Percentiles rank a stretch among this genome's conserved stretches.
Conservation (phyloP, 2,113 vertebrate genomes). For the Ophthalmolycus amberensis region DNA sequence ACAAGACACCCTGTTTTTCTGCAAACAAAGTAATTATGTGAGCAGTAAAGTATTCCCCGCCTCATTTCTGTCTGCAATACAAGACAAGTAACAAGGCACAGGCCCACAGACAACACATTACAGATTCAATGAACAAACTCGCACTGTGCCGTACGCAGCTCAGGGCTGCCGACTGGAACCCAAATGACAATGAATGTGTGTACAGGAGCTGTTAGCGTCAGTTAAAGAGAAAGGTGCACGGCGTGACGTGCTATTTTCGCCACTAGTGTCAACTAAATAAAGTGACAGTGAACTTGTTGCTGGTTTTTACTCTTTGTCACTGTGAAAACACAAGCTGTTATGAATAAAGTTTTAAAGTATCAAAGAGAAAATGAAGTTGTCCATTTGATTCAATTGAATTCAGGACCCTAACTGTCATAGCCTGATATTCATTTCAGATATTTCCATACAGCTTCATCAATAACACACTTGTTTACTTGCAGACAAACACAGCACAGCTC, state of each 20-base stretch:
- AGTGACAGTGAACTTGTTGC: neutral
- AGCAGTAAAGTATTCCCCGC: slow-evolving; percentile 27
- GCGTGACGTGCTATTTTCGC: neutral
- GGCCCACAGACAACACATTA: slow-evolving; percentile 30
- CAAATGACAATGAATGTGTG: slow-evolving; percentile 20
- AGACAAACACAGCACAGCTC: slow-evolving; percentile 1
- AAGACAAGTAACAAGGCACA: slow-evolving; percentile 48
- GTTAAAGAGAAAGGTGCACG: slow-evolving; percentile 4
- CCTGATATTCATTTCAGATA: neutral
- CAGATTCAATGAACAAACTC: slow-evolving; percentile 26
- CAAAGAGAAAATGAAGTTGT: too few relatives aligned
- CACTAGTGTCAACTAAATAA: neutral
- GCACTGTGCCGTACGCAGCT: slow-evolving; percentile 3
- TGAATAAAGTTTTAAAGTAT: neutral
- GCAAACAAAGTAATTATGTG: slow-evolving; percentile 34
- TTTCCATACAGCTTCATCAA: neutral
- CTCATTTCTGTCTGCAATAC: slow-evolving; percentile 32
- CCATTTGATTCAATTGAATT: neutral
- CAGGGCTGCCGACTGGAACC: slow-evolving; percentile 28
- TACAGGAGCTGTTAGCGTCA: slow-evolving; percentile 14
- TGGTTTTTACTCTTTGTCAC: neutral
- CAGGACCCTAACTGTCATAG: neutral
- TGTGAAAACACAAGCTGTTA: neutral
- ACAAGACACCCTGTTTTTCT: slow-evolving; percentile 6
- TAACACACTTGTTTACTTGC: neutral